Evolutionary conservation across 2,113 vertebrate genomes (phyloP), one percentile per base, ranked within the genome.

Genomic region (Mus spicilegus): DNA sequence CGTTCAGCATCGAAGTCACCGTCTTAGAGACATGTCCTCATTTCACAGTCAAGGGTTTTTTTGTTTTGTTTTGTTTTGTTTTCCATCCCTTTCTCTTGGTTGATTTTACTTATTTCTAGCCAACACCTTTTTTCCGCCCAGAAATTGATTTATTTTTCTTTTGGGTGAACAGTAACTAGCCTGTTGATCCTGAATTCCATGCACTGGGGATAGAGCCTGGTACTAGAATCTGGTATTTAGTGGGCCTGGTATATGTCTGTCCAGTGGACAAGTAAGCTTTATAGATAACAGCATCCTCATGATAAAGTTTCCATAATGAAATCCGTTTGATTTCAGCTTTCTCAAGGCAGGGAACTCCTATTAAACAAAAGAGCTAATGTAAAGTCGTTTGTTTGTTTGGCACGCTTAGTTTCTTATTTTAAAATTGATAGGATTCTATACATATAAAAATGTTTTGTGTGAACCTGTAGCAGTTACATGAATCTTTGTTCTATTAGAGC

Each of bases 381-480:
- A 73, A 93, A 91, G 85, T 93, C 24, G n/a, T 82, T 80, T 90
- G 12, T 77, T 87, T 73, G 39, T 17, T 95, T 51, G 36, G 12
- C 73, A 80, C 30, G 92, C 80, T 78, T 65, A 3, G n/a, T 1
- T 51, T 39, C 78, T 90, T 87, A 87, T 70, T 96, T 87, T 1
- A 80, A 4, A n/a, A 42, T 33, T 30, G 26, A 39, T 89, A 93
- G 63, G 14, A 78, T 69, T 91, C 51, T 86, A 51, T 42, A 36
- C 33, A 28, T 20, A 65, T 30, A 86, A 24, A 63, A 90, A 56
- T 39, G 24, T 89, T 92, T 12, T 94, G 69, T 89, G 87, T 39
- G 77, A 82, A 82, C 49, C 58, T 22, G 75, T 81, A 73, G 26
- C 30, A 19, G 36, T 70, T 89, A 70, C 75, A 72, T 33, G 61